These are phyloP conservation scores for Sebastes fasciatus DNA, from an alignment of 2,113 vertebrate species.

Conservation along the genomic window DNA sequence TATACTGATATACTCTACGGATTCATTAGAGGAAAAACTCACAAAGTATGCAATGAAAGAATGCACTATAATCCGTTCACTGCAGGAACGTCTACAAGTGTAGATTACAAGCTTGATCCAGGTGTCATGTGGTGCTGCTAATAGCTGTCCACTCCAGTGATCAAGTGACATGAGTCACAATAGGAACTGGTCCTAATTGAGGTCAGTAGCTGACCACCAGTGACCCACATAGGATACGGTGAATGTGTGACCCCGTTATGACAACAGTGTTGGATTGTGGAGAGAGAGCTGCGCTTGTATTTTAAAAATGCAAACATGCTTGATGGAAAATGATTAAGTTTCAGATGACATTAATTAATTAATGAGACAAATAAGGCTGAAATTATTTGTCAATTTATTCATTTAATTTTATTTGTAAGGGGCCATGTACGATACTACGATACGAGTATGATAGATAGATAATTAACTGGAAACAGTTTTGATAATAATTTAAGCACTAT, in stretches of 20 bases:
- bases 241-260: background rate
- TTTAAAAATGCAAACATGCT: background rate
- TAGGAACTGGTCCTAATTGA: constrained; percentile 3
- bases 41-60: background rate
- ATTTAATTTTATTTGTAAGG: background rate
- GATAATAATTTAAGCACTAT: background rate
- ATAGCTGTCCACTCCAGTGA: constrained; percentile 27
- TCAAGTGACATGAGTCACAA: constrained; percentile 38
- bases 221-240: constrained; percentile 45
- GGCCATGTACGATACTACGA: background rate
- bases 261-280: background rate
- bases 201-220: constrained; percentile 43
- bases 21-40: background rate
- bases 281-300: background rate
- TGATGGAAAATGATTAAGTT: background rate
- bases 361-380: background rate
- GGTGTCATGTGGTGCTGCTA: constrained; percentile 8
- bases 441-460: no score
- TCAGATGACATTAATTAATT: background rate
- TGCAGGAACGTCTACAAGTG: background rate
- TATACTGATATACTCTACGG: no score
- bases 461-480: background rate
- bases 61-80: background rate
- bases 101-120: background rate
- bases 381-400: background rate